phyloP scores from a whole-genome alignment of 2,797 vertebrate genomes.

The Halcyon chelicuti region DNA sequence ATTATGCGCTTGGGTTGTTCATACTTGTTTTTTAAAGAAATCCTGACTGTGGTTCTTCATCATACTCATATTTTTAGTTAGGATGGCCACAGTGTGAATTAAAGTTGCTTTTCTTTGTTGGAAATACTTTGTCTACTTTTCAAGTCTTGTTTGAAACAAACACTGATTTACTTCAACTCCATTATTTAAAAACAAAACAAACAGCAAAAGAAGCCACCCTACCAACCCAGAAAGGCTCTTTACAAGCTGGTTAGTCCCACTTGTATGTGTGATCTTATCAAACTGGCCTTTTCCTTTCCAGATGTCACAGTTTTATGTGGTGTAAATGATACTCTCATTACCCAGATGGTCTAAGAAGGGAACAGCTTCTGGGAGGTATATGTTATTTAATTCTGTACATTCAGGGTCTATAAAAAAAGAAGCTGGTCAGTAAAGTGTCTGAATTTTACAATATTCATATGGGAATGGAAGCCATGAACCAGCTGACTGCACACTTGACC shows the following conservation, averaged over 20 bases:
- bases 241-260: constrained; percentile 17
- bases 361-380: constrained; percentile 69
- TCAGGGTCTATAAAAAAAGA: constrained; percentile 60
- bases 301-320: constrained; percentile 66
- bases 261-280: constrained; percentile 60
- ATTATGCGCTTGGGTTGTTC: neutral
- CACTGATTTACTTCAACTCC: neutral
- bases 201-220: neutral
- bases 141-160: neutral
- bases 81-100: neutral
- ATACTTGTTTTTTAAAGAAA: neutral
- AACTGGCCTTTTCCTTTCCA: constrained; percentile 58
- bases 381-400: constrained; percentile 27
- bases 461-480: constrained; percentile 38
- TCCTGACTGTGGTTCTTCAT: neutral
- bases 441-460: constrained; percentile 19
- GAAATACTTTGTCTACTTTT: neutral
- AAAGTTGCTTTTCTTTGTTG: neutral
- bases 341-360: constrained; percentile 59
- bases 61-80: neutral
- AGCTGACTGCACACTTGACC: constrained; percentile 26
- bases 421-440: constrained; percentile 56
- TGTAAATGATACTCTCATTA: constrained; percentile 63
- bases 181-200: neutral
- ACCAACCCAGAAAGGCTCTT: neutral